Conservation (phyloP, 2,797 vertebrate genomes). For the Acrossocheilus wenchowensis region DNA sequence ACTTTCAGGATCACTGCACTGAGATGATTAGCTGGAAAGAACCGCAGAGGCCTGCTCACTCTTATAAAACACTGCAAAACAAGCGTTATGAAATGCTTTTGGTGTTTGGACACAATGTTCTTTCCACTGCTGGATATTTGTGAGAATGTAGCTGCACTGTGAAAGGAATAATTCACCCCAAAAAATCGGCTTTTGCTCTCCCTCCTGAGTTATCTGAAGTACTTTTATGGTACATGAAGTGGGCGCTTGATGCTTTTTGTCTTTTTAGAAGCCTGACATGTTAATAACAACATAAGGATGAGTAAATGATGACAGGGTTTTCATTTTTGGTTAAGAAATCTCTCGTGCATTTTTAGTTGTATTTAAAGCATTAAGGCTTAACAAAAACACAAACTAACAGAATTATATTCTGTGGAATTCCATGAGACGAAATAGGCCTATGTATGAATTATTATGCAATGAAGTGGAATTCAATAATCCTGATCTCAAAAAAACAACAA, state of each 20-base stretch:
- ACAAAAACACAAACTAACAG: background rate
- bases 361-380: background rate
- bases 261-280: background rate
- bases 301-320: background rate
- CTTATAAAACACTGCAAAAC: slow-evolving; percentile 16
- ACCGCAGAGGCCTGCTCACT: background rate
- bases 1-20: background rate
- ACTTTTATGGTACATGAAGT: background rate
- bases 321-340: background rate
- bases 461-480: slow-evolving; percentile 3
- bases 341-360: background rate
- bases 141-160: background rate
- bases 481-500: background rate
- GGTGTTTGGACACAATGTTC: slow-evolving; percentile 12
- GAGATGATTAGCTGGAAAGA: slow-evolving; percentile 5
- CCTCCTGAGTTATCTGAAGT: background rate
- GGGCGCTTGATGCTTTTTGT: background rate
- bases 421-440: background rate
- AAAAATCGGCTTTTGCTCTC: too few relatives aligned
- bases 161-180: background rate
- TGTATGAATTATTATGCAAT: background rate
- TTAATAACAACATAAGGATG: background rate
- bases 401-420: background rate
- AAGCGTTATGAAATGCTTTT: background rate
- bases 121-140: background rate